Evolutionary conservation across 2,113 vertebrate species (phyloP).

Genomic region (Mugil cephalus): DNA sequence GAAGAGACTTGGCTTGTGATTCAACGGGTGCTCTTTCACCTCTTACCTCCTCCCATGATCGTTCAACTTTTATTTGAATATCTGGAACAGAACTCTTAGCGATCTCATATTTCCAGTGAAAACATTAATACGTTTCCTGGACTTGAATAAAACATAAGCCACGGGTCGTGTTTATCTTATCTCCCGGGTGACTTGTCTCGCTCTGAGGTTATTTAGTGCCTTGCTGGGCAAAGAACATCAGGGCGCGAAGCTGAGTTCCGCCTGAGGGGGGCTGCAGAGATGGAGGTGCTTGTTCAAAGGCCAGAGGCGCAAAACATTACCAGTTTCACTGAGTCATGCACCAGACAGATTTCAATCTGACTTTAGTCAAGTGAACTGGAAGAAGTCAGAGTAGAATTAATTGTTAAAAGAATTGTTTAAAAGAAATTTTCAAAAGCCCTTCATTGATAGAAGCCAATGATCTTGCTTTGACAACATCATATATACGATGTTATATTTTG

Average conservation of each 20-base stretch:
- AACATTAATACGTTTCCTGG: neutral
- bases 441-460: neutral
- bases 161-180: constrained; percentile 32
- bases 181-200: constrained; percentile 19
- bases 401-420: too few relatives aligned
- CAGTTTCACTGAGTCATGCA: neutral
- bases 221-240: neutral
- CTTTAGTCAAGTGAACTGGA: neutral
- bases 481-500: too few relatives aligned
- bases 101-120: neutral
- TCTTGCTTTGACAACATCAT: too few relatives aligned
- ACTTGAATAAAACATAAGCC: constrained; percentile 34
- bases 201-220: constrained; percentile 28
- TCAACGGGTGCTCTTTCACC: neutral
- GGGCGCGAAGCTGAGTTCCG: neutral
- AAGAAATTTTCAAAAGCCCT: neutral
- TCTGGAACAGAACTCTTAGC: neutral
- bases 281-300: constrained; percentile 9
- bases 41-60: neutral
- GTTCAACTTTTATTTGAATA: neutral
- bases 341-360: neutral
- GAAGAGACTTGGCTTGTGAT: too few relatives aligned
- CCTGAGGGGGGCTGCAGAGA: constrained; percentile 13
- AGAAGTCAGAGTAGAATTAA: too few relatives aligned
- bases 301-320: constrained; percentile 9